Percentiles rank a stretch among this genome's conserved stretches.
phyloP scores from a whole-genome alignment of 2,888 invertebrate species.

The Eupithecia dodoneata region DNA sequence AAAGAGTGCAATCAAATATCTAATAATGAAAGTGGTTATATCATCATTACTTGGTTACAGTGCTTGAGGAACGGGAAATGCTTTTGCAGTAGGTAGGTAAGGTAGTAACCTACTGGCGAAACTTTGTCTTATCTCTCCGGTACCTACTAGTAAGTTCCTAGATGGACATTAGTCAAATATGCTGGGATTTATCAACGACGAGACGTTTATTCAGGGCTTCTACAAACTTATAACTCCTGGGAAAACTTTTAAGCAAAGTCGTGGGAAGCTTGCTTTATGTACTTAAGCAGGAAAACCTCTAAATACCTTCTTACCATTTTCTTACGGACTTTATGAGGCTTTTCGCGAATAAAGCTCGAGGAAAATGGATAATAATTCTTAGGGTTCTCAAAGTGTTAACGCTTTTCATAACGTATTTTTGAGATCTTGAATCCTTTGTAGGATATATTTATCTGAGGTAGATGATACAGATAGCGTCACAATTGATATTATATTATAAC shows the following conservation, averaged over 20 bases:
- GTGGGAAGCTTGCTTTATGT: conserved; percentile 18
- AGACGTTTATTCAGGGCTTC: neutral
- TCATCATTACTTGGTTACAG: no score
- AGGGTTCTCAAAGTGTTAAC: neutral
- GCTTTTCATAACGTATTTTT: neutral
- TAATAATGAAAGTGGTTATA: no score
- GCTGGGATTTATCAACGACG: neutral
- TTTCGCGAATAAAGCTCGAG: conserved; percentile 4
- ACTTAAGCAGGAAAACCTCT: conserved; percentile 13
- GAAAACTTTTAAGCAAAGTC: conserved; percentile 28
- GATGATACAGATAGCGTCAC: neutral
- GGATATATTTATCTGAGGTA: no score
- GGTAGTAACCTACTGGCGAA: neutral
- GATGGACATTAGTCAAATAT: neutral
- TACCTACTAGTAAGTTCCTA: neutral
- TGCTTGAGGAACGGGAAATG: no score
- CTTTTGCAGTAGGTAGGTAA: no score
- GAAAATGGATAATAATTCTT: conserved; percentile 1
- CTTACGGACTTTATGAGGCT: neutral
- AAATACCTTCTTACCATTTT: neutral
- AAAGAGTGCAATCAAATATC: no score
- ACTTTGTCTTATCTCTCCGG: neutral
- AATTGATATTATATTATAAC: neutral
- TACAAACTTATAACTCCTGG: conserved; percentile 10
- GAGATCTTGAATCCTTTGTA: conserved; percentile 1